Evolutionary conservation across 2,888 invertebrate genomes (phyloP).

Genomic region (Empis livida): DNA sequence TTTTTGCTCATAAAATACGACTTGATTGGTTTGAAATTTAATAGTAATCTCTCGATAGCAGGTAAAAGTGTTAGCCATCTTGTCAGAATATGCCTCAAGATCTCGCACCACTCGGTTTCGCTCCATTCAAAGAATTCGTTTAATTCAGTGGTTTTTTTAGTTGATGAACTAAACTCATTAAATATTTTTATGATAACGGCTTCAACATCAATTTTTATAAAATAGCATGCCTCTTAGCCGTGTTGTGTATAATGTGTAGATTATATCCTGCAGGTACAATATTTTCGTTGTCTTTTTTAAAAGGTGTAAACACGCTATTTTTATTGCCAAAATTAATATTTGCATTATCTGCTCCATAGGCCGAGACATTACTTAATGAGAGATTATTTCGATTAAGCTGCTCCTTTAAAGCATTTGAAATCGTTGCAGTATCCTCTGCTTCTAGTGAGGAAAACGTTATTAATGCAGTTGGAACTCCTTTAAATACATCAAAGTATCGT

Average conservation of each 20-base stretch:
- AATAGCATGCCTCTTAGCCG: neutral
- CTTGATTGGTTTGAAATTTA: neutral
- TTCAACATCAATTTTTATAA: constrained; percentile 4
- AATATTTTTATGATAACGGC: constrained; percentile 7
- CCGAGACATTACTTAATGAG: neutral
- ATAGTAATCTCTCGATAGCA: neutral
- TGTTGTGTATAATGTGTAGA: neutral
- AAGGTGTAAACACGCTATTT: neutral
- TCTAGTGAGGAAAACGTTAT: neutral
- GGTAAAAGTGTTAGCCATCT: neutral
- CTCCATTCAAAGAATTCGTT: constrained; percentile 7
- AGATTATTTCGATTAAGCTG: neutral
- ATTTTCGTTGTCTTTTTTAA: neutral
- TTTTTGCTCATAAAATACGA: neutral
- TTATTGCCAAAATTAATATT: neutral
- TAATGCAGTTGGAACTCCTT: neutral
- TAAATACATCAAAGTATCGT: neutral
- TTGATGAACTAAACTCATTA: constrained; percentile 9
- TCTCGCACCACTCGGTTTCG: constrained; percentile 8
- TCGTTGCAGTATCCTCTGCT: neutral
- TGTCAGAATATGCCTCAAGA: constrained; percentile 7
- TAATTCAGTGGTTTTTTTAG: constrained; percentile 5
- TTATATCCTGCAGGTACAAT: neutral
- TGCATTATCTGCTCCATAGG: neutral
- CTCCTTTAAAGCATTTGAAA: neutral